These are phyloP conservation scores for Lutraria rhynchaena DNA, from an alignment of 1,140 invertebrate species.

Conservation along the genomic window DNA sequence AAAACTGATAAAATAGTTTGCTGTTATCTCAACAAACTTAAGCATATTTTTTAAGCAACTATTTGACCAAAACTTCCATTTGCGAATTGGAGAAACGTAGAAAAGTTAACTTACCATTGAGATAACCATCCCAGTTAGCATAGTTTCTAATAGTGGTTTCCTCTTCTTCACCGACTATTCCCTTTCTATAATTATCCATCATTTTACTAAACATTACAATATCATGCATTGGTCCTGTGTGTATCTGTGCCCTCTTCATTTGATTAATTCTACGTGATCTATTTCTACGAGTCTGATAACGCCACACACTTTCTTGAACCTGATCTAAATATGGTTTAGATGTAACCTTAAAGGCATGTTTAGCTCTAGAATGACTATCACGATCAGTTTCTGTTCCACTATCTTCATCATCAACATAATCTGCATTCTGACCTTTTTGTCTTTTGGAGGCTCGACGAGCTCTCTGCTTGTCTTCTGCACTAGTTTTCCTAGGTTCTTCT, in stretches of 20 bases:
- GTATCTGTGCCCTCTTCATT: constrained; percentile 70
- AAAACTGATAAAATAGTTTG: no score
- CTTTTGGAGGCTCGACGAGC: constrained; percentile 1
- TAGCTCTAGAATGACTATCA: constrained; percentile 9
- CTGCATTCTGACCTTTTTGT: not conserved
- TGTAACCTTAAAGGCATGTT: constrained; percentile 17
- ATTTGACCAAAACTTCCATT: no score
- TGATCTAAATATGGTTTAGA: constrained; percentile 47
- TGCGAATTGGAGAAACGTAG: no score
- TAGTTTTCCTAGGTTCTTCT: not conserved
- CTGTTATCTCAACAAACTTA: no score
- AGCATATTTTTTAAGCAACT: no score
- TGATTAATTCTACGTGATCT: constrained; percentile 68
- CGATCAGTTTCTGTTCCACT: constrained; percentile 53
- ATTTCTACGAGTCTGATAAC: constrained; percentile 68
- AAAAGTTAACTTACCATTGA: constrained; percentile 64
- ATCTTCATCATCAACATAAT: constrained; percentile 8
- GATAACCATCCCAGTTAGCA: constrained; percentile 70
- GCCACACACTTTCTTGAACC: constrained; percentile 72
- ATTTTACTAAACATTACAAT: constrained; percentile 72
- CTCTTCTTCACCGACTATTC: constrained; percentile 52
- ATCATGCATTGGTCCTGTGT: constrained; percentile 72
- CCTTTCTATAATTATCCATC: constrained; percentile 67
- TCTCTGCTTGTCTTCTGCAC: constrained; percentile 1
- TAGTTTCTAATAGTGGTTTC: constrained; percentile 57